Percentiles rank a stretch among this genome's conserved stretches.
phyloP scores from a whole-genome alignment of 2,888 invertebrate genomes.

The Portevinia maculata region DNA sequence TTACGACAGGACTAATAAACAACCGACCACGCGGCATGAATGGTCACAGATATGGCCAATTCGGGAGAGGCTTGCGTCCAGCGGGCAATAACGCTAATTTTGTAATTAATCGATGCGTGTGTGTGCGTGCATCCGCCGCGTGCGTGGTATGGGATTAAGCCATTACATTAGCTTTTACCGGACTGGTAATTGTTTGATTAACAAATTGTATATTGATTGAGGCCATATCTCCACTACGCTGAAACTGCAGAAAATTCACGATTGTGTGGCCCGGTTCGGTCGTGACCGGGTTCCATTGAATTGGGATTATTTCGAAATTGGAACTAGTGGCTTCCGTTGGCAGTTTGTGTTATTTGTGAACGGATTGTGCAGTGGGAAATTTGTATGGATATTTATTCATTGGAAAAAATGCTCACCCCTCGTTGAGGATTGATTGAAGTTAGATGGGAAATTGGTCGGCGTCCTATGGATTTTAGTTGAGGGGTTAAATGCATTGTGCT shows the following conservation, averaged over 20 bases:
- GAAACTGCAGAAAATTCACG: conserved; percentile 32
- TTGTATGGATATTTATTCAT: conserved; percentile 47
- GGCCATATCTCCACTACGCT: conserved; percentile 18
- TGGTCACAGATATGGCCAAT: conserved; percentile 16
- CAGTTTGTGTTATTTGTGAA: conserved; percentile 26
- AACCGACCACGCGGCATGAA: conserved; percentile 1
- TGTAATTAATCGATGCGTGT: conserved; percentile 56
- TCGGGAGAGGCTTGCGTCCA: conserved; percentile 7
- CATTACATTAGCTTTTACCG: conserved; percentile 37
- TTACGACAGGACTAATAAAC: conserved; percentile 54
- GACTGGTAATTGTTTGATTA: conserved; percentile 70
- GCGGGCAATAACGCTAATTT: conserved; percentile 4
- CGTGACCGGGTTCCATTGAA: conserved; percentile 18
- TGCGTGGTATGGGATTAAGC: conserved; percentile 52
- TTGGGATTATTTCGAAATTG: conserved; percentile 30
- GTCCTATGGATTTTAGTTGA: conserved; percentile 1
- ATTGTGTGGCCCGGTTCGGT: conserved; percentile 7
- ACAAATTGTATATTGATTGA: conserved; percentile 63
- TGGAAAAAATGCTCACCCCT: neutral
- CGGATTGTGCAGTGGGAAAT: conserved; percentile 16
- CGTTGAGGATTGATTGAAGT: conserved; percentile 24
- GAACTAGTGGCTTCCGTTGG: conserved; percentile 8
- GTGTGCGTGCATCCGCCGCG: neutral
- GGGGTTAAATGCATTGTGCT: conserved; percentile 34
- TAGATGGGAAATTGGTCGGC: conserved; percentile 24